Conservation (phyloP, 2,113 vertebrate species). For the Dasypus novemcinctus region DNA sequence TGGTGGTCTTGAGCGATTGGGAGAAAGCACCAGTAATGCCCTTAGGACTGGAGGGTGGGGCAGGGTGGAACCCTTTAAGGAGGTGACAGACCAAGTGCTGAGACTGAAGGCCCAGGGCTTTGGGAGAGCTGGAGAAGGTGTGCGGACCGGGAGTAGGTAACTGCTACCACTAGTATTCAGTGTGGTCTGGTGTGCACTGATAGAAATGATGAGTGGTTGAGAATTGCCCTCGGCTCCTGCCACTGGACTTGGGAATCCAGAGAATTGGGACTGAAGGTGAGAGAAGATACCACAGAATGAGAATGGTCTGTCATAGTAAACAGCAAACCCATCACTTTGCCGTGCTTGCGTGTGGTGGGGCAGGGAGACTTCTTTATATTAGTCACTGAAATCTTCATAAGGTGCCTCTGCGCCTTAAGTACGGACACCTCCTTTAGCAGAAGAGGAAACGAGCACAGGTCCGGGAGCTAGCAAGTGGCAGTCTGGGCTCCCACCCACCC, state of each 20-base stretch:
- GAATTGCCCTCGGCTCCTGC: neutral
- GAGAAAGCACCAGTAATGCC: too few relatives aligned
- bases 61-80: neutral
- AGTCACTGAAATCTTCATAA: too few relatives aligned
- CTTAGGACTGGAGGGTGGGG: rapidly evolving
- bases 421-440: neutral
- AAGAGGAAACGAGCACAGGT: neutral
- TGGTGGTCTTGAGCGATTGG: too few relatives aligned
- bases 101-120: neutral
- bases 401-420: too few relatives aligned
- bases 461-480: neutral
- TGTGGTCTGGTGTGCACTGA: neutral
- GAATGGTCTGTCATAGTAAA: neutral
- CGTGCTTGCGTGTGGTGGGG: too few relatives aligned
- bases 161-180: too few relatives aligned
- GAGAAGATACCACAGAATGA: neutral
- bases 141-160: too few relatives aligned
- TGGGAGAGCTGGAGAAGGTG: neutral
- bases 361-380: too few relatives aligned
- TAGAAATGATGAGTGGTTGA: too few relatives aligned
- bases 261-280: neutral
- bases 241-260: neutral
- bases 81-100: too few relatives aligned
- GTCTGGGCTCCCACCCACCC: too few relatives aligned
- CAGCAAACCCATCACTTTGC: neutral